Evolutionary conservation across 1,140 invertebrate species (phyloP), one percentile per base, ranked within the genome.

Genomic region (Cyclargus thomasi): DNA sequence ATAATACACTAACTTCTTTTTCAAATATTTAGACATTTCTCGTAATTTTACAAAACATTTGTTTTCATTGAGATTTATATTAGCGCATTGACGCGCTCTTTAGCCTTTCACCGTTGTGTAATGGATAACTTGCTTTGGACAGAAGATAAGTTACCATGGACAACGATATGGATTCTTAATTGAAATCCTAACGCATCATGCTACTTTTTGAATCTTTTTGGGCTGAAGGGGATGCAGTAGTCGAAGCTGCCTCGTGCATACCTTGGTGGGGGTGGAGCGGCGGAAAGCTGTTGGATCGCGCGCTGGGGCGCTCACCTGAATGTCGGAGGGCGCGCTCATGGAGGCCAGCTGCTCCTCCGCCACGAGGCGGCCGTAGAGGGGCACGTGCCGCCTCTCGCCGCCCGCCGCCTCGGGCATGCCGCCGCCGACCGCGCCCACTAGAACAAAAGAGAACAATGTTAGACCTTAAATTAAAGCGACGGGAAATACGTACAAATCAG

Each of bases 211-310:
- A 29, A 29, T 29, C 1, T 7, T 29, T 29, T 29, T 29, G 29
- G 29, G 29, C 5, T 29, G 29, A 29, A 29, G 29, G 39, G 14
- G 39, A 14, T 47, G 39, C 66, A 69, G 64, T 67, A 66, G 67
- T 70, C 73, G 80, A 85, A 86, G 88, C 86, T 81, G 86, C 80
- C 82, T 90, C 86, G 82, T 89, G 85, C 83, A 83, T 90, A 90
- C 87, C 87, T 90, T 79, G 63, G 74, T 76, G 74, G 83, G 82
- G 95, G 91, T 99, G 97, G 74, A 98, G 95, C 93, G 97, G 95
- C 84, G 93, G 96, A 93, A 97, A 96, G 88, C 96, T 92, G 74
- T 95, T 95, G 88, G 96, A 95, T 95, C 96, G 96, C 74, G 95
- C 95, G 86, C 85, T 70, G 65, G 85, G 83, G 81, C 90, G 89